Base-by-base conservation (phyloP, 1,140 invertebrate species). In the Forficula auricularia region DNA sequence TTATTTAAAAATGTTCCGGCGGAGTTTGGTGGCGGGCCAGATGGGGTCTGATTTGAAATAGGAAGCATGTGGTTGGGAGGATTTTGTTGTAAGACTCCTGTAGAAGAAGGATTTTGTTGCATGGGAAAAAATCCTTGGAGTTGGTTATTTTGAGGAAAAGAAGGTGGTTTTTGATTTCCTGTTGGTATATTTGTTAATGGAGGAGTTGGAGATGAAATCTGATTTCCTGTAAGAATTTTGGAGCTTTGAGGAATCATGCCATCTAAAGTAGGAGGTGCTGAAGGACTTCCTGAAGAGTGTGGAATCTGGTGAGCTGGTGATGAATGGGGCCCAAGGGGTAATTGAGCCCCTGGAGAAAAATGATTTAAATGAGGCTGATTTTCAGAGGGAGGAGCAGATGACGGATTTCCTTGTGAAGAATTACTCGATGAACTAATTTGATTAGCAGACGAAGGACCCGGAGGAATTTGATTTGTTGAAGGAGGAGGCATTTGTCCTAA, bases 191-290 rank as follows among this genome's bases (percentile, higher is more conserved):
- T 34, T 30, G 48, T 22, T 15, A 19, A 14, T 39, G 44, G 18
- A 52, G 50, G 3, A 58, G 55, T 39, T 40, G 40, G 62, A 52
- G 54, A 57, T 4, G 52, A 40, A 20, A 65, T 47, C 51, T 52
- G 53, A 38, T 48, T 47, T 19, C 42, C 40, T 15, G 38, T 46
- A 35, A 31, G 20, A n/a, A 30, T 16, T 9, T 9, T 41, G 18
- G 40, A 32, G 19, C 38, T 32, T 16, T 14, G 31, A 13, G 48
- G 48, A 2, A n/a, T 32, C 7, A 32, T 41, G 3, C 16, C 10
- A 13, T 18, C 16, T 35, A 12, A 15, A 16, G 39, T 44, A 33
- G 49, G 48, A 15, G 19, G 43, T 45, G 48, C 14, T 42, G 44
- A 42, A 37, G 15, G 48, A 19, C 27, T 45, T 34, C 43, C 40